phyloP scores from a whole-genome alignment of 2,888 invertebrate species.

The Tryphoninae sp. region DNA sequence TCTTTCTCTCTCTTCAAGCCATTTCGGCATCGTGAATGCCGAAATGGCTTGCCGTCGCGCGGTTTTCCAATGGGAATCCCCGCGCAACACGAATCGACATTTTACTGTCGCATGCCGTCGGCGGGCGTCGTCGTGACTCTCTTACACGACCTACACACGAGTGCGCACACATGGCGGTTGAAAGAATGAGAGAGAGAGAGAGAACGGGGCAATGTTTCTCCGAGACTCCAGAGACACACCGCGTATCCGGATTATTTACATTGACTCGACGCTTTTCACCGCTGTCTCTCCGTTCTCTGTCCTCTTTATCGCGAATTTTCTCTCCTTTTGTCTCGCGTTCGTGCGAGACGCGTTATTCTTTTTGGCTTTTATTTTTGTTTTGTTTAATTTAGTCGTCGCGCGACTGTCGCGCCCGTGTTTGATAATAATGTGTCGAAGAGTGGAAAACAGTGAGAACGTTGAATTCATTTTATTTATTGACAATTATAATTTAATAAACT shows the following conservation, averaged over 20 bases:
- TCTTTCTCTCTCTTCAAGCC: constrained; percentile 24
- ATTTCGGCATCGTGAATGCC: constrained; percentile 19
- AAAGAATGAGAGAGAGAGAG: constrained; percentile 2
- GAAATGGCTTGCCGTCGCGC: constrained; percentile 54
- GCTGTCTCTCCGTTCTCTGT: constrained; percentile 4
- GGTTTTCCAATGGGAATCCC: constrained; percentile 68
- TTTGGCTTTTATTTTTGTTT: not conserved
- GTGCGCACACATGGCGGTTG: not conserved
- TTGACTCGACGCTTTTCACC: constrained; percentile 50
- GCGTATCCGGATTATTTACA: constrained; percentile 50
- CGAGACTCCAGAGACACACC: constrained; percentile 40
- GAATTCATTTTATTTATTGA: not conserved
- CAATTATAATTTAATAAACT: not conserved
- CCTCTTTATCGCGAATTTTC: constrained; percentile 13
- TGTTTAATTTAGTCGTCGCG: not conserved
- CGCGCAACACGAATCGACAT: constrained; percentile 56
- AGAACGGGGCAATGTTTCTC: constrained; percentile 22
- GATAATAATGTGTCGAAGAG: too few species aligned
- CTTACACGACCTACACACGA: constrained; percentile 8
- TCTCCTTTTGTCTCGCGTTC: constrained; percentile 19
- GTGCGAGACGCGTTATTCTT: not conserved
- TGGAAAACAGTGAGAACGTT: too few species aligned
- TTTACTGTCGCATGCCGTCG: constrained; percentile 15
- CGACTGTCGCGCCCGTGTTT: too few species aligned
- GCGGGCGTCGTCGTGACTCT: constrained; percentile 24